Evolutionary conservation across 2,113 vertebrate species (phyloP).

Genomic region (Zeus faber): DNA sequence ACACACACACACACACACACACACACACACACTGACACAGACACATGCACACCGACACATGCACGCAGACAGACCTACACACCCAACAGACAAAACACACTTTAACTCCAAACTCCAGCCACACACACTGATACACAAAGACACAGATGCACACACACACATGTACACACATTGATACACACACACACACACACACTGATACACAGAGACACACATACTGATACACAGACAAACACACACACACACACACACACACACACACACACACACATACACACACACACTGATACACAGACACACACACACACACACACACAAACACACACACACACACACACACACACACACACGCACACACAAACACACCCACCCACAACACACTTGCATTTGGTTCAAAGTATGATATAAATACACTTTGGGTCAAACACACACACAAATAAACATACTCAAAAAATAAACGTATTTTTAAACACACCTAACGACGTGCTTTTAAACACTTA

Average conservation of each 20-base stretch:
- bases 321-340: constrained; percentile 39
- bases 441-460: too few species aligned
- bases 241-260: background rate
- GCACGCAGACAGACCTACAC: constrained; percentile 16
- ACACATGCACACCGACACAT: constrained; percentile 5
- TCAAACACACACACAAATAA: too few species aligned
- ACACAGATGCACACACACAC: too few species aligned
- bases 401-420: too few species aligned
- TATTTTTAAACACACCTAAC: too few species aligned
- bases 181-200: constrained; percentile 4
- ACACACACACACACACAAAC: too few species aligned
- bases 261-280: constrained; percentile 2
- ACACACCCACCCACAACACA: constrained; percentile 20
- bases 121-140: background rate
- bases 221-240: background rate
- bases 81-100: background rate
- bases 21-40: constrained; percentile 6
- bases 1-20: constrained; percentile 3
- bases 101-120: background rate
- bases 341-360: constrained; percentile 7
- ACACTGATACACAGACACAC: too few species aligned
- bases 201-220: too few species aligned
- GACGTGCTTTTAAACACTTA: too few species aligned
- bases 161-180: constrained; percentile 50
- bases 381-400: too few species aligned